Conservation (phyloP, 2,113 vertebrate genomes). For the Oreocharis arfaki region DNA sequence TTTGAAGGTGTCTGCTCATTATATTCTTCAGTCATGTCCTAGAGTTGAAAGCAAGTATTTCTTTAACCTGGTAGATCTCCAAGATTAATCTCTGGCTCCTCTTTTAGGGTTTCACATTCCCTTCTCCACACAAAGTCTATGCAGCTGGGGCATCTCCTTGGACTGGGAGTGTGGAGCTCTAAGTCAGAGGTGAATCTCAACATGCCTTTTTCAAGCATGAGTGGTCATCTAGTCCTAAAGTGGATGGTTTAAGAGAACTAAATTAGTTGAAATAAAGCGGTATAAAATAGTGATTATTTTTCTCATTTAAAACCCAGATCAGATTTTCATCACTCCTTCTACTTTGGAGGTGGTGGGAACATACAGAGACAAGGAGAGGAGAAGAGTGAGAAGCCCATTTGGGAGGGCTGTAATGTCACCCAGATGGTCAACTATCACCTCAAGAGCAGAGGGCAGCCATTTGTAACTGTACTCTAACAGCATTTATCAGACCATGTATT, state of each 20-base stretch:
- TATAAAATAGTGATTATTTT: background rate
- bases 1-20: background rate
- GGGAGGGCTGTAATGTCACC: background rate
- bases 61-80: background rate
- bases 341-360: background rate
- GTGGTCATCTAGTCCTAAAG: background rate
- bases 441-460: background rate
- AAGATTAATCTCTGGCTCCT: background rate
- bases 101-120: background rate
- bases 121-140: background rate
- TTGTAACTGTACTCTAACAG: background rate
- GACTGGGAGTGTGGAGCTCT: accelerated
- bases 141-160: background rate
- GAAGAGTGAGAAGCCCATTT: background rate
- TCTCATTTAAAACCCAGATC: background rate
- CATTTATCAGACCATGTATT: background rate
- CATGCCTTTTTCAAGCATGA: background rate
- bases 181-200: background rate
- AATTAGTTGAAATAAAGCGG: background rate
- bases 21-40: background rate
- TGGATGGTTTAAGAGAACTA: background rate
- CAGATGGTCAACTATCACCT: background rate
- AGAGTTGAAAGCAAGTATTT: background rate
- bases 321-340: background rate
- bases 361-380: background rate